These are phyloP conservation scores for Telmatochromis bifrenatus DNA, from an alignment of 2,113 vertebrate species.

Conservation along the genomic window DNA sequence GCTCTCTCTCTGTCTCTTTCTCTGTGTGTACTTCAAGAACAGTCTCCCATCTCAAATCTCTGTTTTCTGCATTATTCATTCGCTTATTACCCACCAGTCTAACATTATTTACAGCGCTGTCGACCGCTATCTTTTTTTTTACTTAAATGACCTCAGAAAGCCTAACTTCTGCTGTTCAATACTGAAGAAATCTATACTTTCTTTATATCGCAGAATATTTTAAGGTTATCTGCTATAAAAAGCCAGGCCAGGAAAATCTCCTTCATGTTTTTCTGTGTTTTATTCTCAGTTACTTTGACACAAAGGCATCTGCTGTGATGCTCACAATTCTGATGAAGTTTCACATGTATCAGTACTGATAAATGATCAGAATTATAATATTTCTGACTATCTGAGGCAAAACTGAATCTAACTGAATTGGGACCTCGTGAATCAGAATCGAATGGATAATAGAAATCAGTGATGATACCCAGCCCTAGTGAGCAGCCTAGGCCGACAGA, in stretches of 20 bases:
- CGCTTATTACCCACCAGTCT: not conserved
- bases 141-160: not conserved
- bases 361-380: not conserved
- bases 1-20: not conserved
- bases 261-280: not conserved
- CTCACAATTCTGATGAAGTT: not conserved
- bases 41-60: not conserved
- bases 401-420: not conserved
- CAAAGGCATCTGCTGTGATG: not conserved
- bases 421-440: not conserved
- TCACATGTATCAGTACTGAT: accelerated
- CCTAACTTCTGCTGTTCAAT: not conserved
- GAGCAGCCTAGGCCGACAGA: not conserved
- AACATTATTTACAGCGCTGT: not conserved
- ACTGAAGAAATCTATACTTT: not conserved
- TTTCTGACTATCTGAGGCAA: not conserved
- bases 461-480: not conserved
- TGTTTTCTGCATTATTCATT: not conserved
- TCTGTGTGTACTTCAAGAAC: not conserved
- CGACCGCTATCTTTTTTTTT: not conserved
- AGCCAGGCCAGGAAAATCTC: not conserved
- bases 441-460: not conserved
- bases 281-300: not conserved
- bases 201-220: not conserved
- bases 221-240: not conserved